Evolutionary conservation across 2,797 vertebrate species (phyloP), one percentile per base, ranked within the genome.

Genomic region (Coregonus suidteri): DNA sequence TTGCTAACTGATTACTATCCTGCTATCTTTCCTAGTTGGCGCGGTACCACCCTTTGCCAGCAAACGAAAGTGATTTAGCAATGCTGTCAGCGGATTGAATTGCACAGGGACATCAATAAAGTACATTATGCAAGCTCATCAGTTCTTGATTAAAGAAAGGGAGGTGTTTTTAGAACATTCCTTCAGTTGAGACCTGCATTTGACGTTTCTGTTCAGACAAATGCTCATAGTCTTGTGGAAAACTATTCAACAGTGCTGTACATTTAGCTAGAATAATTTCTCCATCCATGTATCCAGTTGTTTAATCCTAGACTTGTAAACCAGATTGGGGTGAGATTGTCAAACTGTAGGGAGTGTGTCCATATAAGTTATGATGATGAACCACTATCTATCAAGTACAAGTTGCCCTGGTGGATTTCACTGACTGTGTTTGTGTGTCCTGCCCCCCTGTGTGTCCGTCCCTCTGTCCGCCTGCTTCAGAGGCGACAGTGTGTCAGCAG

Each of bases 401-500:
- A 25, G 18, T 64, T 9, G n/a, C 62, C 6, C 18, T 47, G n/a
- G 20, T 51, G n/a, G 41, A 52, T 52, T 30, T 71, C 70, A 71
- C 9, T 56, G 74, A 37, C 20, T 70, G 66, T 76, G 3, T 25
- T 25, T 25, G 25, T 25, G 25, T 56, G 65, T 20, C 53, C 53
- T n/a, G n/a, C n/a, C n/a, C n/a, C n/a, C n/a, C n/a, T 25, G 25
- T 25, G 25, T 56, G 65, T 20, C 53, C 53, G 31, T 34, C 15
- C 3, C 4, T 73, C 16, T 73, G 20, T 71, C 16, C 90, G 93
- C 77, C 92, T 98, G 97, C 90, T 93, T 79, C 92, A 99, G 98
- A 97, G 93, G 95, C 94, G 96, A 98, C 91, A 94, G 95, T 91
- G 93, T 95, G 94, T 95, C 96, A 95, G 94, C 96, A 95, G 94